phyloP scores from a whole-genome alignment of 1,140 invertebrate species.

The Brachionus rubens region DNA sequence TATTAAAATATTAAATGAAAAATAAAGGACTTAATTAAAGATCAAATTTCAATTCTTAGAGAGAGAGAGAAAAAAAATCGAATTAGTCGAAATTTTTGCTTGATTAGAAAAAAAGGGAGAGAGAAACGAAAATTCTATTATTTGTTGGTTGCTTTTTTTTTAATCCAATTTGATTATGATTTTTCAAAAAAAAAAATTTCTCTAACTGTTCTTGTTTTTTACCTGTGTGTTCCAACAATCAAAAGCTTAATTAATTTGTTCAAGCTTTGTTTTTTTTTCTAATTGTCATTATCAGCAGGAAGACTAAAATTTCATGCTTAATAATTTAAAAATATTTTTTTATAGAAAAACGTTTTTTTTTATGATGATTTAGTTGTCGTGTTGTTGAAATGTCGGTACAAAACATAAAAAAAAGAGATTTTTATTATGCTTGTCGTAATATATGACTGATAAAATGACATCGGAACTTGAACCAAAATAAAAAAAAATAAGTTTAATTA shows the following conservation, averaged over 20 bases:
- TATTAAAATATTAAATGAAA: slow-evolving; percentile 29
- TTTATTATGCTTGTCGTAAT: slow-evolving; percentile 19
- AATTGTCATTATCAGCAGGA: slow-evolving; percentile 44
- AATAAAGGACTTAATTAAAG: slow-evolving; percentile 1
- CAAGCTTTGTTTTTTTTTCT: slow-evolving; percentile 9
- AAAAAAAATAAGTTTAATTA: slow-evolving; percentile 29
- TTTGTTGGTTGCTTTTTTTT: slow-evolving; percentile 17
- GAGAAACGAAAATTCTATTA: neutral
- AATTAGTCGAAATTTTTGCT: neutral
- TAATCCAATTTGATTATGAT: slow-evolving; percentile 15
- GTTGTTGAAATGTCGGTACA: slow-evolving; percentile 16
- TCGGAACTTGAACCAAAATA: slow-evolving; percentile 29
- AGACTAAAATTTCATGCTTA: slow-evolving; percentile 41
- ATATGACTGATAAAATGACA: slow-evolving; percentile 43
- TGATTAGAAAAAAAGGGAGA: neutral
- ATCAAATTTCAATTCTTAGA: slow-evolving; percentile 17
- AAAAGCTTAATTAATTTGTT: slow-evolving; percentile 37
- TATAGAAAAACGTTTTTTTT: neutral
- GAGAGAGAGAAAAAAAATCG: neutral
- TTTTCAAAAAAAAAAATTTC: neutral
- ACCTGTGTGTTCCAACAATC: neutral
- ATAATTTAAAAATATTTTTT: slow-evolving; percentile 11
- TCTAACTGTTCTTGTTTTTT: slow-evolving; percentile 21
- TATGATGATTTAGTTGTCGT: neutral
- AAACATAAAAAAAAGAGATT: too few species aligned